These are phyloP conservation scores for Callopanchax toddi DNA, from an alignment of 2,113 vertebrate genomes.

Conservation along the genomic window DNA sequence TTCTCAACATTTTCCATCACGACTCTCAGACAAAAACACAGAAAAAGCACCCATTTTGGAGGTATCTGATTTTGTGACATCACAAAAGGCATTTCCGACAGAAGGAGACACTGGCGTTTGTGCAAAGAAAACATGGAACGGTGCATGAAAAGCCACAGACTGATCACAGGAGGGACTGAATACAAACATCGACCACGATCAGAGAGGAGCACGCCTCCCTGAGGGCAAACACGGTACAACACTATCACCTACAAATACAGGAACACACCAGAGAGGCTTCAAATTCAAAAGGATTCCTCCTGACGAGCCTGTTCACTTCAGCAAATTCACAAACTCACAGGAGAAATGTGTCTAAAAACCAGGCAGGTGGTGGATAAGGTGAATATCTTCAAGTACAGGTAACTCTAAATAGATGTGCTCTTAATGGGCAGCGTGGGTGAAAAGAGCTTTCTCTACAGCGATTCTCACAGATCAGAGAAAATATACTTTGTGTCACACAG, in stretches of 20 bases:
- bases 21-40: too few species aligned
- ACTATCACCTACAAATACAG: slow-evolving; percentile 36
- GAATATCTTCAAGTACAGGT: slow-evolving; percentile 16
- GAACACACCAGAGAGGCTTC: slow-evolving; percentile 16
- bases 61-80: background rate
- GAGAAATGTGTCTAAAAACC: background rate
- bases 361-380: slow-evolving; percentile 5
- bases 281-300: background rate
- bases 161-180: slow-evolving; percentile 28
- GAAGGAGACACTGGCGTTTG: slow-evolving; percentile 4
- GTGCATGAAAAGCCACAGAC: background rate
- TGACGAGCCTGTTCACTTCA: background rate
- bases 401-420: slow-evolving; percentile 25
- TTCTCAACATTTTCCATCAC: background rate
- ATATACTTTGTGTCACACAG: slow-evolving; percentile 43
- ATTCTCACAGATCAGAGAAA: slow-evolving; percentile 37
- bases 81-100: background rate
- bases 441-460: slow-evolving; percentile 10
- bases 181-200: slow-evolving; percentile 39
- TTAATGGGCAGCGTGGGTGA: slow-evolving; percentile 33
- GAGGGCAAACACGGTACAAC: slow-evolving; percentile 52
- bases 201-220: slow-evolving; percentile 24
- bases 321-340: background rate
- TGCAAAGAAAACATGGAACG: background rate
- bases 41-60: background rate